Evolutionary conservation across 1,140 invertebrate species (phyloP), one percentile per base, ranked within the genome.

Genomic region (Sminthurides bifidus): DNA sequence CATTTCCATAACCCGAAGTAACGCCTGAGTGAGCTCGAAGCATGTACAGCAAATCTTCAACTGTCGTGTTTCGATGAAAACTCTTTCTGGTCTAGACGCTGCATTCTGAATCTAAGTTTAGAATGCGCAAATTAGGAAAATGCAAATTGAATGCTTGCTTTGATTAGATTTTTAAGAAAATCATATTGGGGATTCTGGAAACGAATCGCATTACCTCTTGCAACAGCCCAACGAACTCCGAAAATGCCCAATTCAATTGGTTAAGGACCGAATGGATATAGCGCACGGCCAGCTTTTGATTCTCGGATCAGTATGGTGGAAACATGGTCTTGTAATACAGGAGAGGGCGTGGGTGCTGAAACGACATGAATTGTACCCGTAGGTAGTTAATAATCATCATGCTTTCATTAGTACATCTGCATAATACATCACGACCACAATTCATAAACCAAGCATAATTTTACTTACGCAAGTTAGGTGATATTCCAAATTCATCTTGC

Each of bases 201-300:
- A 30, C 52, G 23, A 69, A 61, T 56, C 69, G 69, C 29, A 70
- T 67, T 64, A 88, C 85, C 76, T 89, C 85, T 71, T 89, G 86
- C 57, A 89, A 73, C 75, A 89, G 81, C 17, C 84, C 80, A 61
- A 89, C 85, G 59, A 91, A 89, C 65, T 91, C 86, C 0, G 87
- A 90, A 65, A 89, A 90, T 0, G 85, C 82, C 86, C 87, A 91
- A 69, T 91, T 91, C 0, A 89, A 70, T 61, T 90, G 85, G 68
- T 83, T 87, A 0, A 91, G 71, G 1, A 91, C 67, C 0, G 83
- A 87, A 67, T 89, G 87, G 1, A 91, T 69, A 66, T 85, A 88
- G 2, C 75, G 71, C 0, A 76, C 78, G 1, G 82, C 76, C 2
- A 71, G 50, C 8, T 76, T 66, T 41, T 73, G 69, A 59, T 77